Percentiles rank a stretch among this genome's conserved stretches.
Conservation (phyloP, 2,888 invertebrate species). For the Noctua fimbriata region DNA sequence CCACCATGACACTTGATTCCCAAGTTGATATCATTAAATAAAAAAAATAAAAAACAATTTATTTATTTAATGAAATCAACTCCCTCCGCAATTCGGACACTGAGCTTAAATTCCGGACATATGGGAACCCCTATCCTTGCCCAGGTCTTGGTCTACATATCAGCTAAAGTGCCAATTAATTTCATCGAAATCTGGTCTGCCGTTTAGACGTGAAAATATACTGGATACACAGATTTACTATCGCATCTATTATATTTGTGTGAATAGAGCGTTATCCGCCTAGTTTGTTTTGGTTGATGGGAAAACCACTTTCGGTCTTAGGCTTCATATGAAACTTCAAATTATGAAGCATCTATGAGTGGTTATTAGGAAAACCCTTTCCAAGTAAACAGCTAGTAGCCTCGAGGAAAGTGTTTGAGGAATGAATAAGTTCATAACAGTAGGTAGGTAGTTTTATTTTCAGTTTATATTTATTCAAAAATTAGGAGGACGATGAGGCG, state of each 20-base stretch:
- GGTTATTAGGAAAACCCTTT: slow-evolving; percentile 6
- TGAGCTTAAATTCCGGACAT: not conserved
- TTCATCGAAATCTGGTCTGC: not conserved
- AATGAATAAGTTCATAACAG: not conserved
- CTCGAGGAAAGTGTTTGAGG: slow-evolving; percentile 1
- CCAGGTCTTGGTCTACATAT: not conserved
- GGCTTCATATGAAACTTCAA: not conserved
- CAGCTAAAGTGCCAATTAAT: not conserved
- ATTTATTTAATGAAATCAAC: too few species aligned
- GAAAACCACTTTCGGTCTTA: not conserved
- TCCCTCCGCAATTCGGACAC: too few species aligned
- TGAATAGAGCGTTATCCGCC: not conserved
- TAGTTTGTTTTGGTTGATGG: not conserved
- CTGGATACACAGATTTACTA: not conserved
- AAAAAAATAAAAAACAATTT: too few species aligned
- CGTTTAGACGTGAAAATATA: not conserved
- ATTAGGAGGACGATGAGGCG: too few species aligned
- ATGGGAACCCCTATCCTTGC: too few species aligned
- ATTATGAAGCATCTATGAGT: not conserved
- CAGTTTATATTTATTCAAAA: not conserved
- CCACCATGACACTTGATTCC: too few species aligned
- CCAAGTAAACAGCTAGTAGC: not conserved
- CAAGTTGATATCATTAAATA: too few species aligned
- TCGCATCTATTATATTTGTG: not conserved
- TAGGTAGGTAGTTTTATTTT: not conserved